A percentile compares a stretch with the other conserved stretches of the same genome.
Evolutionary conservation across 2,113 vertebrate genomes (phyloP).

Genomic region (Pelecanoides urinatrix): DNA sequence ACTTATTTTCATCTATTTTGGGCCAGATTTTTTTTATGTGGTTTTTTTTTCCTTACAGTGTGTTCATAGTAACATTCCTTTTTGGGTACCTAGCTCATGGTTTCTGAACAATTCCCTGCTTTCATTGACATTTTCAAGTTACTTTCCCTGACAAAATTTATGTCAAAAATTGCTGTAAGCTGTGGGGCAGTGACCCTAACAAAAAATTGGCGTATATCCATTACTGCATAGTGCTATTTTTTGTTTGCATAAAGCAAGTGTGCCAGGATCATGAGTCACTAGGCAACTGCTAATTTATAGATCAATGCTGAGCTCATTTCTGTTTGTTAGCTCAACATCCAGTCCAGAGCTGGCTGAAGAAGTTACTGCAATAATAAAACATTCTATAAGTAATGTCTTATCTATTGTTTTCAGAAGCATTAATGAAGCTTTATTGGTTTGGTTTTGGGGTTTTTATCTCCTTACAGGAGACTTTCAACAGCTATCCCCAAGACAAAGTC

Average conservation of each 20-base stretch:
- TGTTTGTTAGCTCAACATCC: neutral
- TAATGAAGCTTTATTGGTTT: neutral
- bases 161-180: neutral
- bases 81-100: neutral
- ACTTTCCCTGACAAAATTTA: neutral
- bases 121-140: neutral
- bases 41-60: neutral
- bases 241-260: neutral
- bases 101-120: neutral
- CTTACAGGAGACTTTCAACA: neutral
- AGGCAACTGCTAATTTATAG: slow-evolving; percentile 55
- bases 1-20: neutral
- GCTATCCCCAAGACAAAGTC: neutral
- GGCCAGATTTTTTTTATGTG: neutral
- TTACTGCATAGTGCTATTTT: slow-evolving; percentile 44
- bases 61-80: neutral
- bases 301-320: slow-evolving; percentile 47
- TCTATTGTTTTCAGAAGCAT: neutral
- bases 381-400: neutral
- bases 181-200: neutral
- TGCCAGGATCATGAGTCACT: slow-evolving; percentile 43
- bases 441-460: neutral
- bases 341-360: neutral
- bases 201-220: neutral
- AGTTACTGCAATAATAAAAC: neutral